Evolutionary conservation across 2,113 vertebrate genomes (phyloP).

Genomic region (Melierax canorus): DNA sequence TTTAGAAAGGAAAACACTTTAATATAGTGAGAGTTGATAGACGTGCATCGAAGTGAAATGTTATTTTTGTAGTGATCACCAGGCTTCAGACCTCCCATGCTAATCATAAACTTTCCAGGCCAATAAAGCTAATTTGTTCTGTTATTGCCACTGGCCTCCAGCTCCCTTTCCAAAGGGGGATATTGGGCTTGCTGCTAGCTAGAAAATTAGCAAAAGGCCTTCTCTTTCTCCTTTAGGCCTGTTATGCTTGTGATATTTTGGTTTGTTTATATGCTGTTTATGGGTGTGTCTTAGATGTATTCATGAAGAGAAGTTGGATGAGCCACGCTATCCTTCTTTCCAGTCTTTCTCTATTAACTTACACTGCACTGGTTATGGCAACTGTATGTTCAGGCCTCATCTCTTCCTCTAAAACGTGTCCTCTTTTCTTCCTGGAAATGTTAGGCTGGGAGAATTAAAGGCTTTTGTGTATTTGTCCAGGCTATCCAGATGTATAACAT

Average conservation of each 20-base stretch:
- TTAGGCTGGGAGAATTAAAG: not conserved
- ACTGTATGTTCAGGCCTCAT: not conserved
- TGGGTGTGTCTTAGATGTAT: not conserved
- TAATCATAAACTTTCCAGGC: conserved; percentile 20
- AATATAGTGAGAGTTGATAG: conserved; percentile 28
- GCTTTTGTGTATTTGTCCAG: not conserved
- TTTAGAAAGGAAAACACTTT: conserved; percentile 39
- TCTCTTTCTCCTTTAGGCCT: not conserved
- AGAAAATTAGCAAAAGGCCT: not conserved
- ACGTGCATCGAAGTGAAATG: conserved; percentile 29
- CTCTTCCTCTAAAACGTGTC: not conserved
- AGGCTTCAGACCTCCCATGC: conserved; percentile 37
- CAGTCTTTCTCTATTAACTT: not conserved
- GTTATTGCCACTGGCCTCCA: not conserved
- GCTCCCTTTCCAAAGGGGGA: not conserved
- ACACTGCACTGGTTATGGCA: not conserved
- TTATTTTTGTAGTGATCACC: conserved; percentile 22
- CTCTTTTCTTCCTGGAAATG: not conserved
- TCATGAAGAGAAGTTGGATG: not conserved
- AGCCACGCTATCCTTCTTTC: not conserved
- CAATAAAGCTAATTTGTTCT: not conserved
- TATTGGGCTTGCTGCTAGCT: not conserved
- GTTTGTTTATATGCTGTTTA: not conserved
- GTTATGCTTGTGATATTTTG: not conserved
- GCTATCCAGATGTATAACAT: not conserved